A percentile compares a stretch with the other conserved stretches of the same genome.
phyloP scores from a whole-genome alignment of 2,888 invertebrate genomes.

The Yponomeuta evonymella region DNA sequence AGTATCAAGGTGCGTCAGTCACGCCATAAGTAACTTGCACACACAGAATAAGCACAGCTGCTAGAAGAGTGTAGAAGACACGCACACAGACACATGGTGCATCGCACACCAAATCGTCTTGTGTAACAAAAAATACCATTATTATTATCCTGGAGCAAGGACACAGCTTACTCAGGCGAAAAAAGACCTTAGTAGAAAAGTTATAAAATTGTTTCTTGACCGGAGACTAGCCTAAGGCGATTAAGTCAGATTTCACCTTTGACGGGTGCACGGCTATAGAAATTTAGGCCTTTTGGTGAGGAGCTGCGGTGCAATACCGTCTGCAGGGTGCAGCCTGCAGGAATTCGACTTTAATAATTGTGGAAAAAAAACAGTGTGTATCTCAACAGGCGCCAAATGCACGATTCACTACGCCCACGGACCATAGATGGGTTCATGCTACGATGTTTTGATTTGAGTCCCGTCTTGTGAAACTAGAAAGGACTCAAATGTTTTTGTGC shows the following conservation, averaged over 20 bases:
- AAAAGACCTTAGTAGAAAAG: constrained; percentile 30
- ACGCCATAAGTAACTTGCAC: constrained; percentile 44
- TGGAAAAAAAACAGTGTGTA: constrained; percentile 52
- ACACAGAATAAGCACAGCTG: constrained; percentile 74
- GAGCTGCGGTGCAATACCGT: constrained; percentile 31
- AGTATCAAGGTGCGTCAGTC: constrained; percentile 43
- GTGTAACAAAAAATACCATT: constrained; percentile 64
- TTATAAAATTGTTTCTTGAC: constrained; percentile 25
- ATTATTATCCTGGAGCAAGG: constrained; percentile 67
- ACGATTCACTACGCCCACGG: constrained; percentile 54
- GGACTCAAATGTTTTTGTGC: too few species aligned
- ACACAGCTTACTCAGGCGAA: constrained; percentile 32
- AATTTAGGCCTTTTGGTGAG: constrained; percentile 31
- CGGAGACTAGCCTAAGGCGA: constrained; percentile 36
- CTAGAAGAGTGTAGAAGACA: constrained; percentile 55
- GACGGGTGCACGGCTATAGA: constrained; percentile 25
- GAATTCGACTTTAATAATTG: constrained; percentile 66
- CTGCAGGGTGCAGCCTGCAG: constrained; percentile 28
- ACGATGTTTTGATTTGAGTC: not conserved
- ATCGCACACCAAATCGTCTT: constrained; percentile 62
- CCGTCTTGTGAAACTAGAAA: too few species aligned
- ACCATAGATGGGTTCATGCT: constrained; percentile 11
- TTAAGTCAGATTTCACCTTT: constrained; percentile 65
- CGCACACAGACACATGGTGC: constrained; percentile 46
- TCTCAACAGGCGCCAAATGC: constrained; percentile 70